A percentile compares a stretch with the other conserved stretches of the same genome.
Conservation (phyloP, 2,888 invertebrate species). For the Cerceris ruficornis region DNA sequence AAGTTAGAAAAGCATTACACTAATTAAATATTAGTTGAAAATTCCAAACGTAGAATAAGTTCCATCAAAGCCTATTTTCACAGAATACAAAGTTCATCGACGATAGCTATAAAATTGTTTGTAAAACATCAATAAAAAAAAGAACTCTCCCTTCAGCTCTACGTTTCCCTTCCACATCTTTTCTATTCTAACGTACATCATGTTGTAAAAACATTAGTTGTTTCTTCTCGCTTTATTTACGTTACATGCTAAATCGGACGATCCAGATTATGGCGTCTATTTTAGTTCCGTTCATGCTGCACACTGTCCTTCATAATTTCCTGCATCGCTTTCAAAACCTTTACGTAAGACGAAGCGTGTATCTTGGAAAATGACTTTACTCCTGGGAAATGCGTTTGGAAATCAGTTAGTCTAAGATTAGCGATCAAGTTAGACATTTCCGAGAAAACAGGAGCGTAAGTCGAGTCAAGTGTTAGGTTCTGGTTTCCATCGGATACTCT, state of each 20-base stretch:
- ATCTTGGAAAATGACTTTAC: not conserved
- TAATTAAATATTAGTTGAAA: too few species aligned
- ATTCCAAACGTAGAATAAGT: too few species aligned
- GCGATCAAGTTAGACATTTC: slow-evolving; percentile 27
- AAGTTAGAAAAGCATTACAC: too few species aligned
- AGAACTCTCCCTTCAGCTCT: too few species aligned
- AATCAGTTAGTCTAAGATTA: slow-evolving; percentile 28
- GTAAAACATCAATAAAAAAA: too few species aligned
- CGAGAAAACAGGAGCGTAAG: slow-evolving; percentile 38
- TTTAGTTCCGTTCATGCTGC: not conserved
- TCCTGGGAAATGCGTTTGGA: slow-evolving; percentile 9
- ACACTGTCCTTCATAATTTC: not conserved
- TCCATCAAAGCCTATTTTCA: too few species aligned
- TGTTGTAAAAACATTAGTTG: not conserved
- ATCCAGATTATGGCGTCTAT: not conserved
- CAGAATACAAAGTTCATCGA: too few species aligned
- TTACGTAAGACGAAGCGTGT: not conserved
- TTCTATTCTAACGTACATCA: not conserved
- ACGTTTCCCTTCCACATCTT: not conserved
- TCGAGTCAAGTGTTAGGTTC: slow-evolving; percentile 38
- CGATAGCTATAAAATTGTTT: too few species aligned
- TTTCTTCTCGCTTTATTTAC: not conserved
- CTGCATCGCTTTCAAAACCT: not conserved
- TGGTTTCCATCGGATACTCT: slow-evolving; percentile 39
- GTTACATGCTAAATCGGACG: not conserved